phyloP scores from a whole-genome alignment of 2,888 invertebrate genomes.

The Sphaeridia pumilis region DNA sequence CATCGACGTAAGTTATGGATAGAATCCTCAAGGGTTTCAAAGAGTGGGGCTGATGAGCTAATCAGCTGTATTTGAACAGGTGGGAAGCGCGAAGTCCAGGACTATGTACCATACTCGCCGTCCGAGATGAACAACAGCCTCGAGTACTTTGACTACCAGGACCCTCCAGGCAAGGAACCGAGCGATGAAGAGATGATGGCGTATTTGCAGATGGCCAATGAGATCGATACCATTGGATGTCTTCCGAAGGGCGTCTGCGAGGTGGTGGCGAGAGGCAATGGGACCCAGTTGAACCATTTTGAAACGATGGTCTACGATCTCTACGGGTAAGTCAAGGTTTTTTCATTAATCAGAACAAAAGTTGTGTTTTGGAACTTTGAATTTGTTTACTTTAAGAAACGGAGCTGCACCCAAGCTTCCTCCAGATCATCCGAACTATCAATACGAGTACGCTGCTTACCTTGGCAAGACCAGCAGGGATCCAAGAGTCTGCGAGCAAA shows the following conservation, averaged over 20 bases:
- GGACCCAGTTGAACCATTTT: slow-evolving; percentile 27
- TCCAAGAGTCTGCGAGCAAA: slow-evolving; percentile 20
- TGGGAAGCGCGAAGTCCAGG: slow-evolving; percentile 7
- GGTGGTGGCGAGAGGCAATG: slow-evolving; percentile 30
- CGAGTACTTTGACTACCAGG: slow-evolving; percentile 17
- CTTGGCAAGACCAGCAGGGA: slow-evolving; percentile 24
- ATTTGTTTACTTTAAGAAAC: not conserved
- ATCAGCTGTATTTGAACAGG: no score
- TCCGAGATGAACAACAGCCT: slow-evolving; percentile 1
- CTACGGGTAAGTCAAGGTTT: slow-evolving; percentile 8
- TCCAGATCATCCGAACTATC: slow-evolving; percentile 23
- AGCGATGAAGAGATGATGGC: slow-evolving; percentile 30
- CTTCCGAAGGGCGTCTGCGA: slow-evolving; percentile 34
- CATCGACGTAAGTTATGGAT: slow-evolving; percentile 13
- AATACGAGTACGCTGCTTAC: slow-evolving; percentile 32
- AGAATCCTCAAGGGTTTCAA: no score
- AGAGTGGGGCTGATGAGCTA: no score
- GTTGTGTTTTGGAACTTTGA: no score
- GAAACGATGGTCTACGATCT: slow-evolving; percentile 20
- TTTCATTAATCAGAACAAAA: no score
- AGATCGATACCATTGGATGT: slow-evolving; percentile 30
- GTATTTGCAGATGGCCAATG: slow-evolving; percentile 26
- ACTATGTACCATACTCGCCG: slow-evolving; percentile 11
- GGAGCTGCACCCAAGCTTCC: slow-evolving; percentile 6
- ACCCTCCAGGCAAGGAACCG: slow-evolving; percentile 24